Evolutionary conservation across 2,113 vertebrate genomes (phyloP).

Genomic region (Gobius niger): DNA sequence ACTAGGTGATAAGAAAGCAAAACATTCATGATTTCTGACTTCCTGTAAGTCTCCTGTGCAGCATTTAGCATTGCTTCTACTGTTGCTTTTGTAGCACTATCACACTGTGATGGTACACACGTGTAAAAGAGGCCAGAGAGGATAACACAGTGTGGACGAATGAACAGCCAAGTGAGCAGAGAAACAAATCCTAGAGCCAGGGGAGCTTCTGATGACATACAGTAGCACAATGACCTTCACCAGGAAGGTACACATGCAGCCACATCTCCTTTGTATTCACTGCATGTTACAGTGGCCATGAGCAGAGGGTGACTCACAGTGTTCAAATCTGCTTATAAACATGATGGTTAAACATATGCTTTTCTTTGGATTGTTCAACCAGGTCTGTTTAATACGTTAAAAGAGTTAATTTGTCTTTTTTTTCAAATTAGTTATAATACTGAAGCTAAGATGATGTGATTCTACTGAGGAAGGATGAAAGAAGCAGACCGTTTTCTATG

Average conservation of each 20-base stretch:
- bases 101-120: not conserved
- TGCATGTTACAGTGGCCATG: not conserved
- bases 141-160: conserved; percentile 23
- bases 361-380: not conserved
- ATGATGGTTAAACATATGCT: no score
- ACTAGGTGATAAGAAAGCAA: conserved; percentile 8
- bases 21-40: not conserved
- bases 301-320: not conserved
- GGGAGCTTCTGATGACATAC: conserved; percentile 32
- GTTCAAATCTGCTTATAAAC: no score
- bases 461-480: no score
- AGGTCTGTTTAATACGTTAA: not conserved
- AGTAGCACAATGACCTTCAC: conserved; percentile 31
- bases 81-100: no score
- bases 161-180: conserved; percentile 15
- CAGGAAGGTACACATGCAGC: conserved; percentile 13
- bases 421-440: no score
- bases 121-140: conserved; percentile 19
- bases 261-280: conserved; percentile 16
- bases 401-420: no score
- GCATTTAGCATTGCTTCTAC: not conserved
- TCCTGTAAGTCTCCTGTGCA: not conserved
- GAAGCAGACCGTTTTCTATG: no score
- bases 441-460: no score
- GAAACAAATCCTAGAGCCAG: conserved; percentile 21